Base-by-base conservation (phyloP, 2,113 vertebrate species). In the Dicaeum eximium region DNA sequence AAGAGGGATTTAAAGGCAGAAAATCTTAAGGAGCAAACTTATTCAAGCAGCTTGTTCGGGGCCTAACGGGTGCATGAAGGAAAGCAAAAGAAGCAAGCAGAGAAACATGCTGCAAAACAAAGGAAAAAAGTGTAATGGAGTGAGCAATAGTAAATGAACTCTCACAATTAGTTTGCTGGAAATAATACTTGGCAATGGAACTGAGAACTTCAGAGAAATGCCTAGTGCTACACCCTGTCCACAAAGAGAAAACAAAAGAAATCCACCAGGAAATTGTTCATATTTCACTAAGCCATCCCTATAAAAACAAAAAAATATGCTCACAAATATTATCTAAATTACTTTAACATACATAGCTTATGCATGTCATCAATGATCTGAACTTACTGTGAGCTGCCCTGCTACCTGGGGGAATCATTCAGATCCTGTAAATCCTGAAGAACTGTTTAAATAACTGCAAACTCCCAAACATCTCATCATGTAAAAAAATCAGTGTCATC, bases 1-100 rank as follows among this genome's bases (percentile, higher is more conserved):
- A 58, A 91, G 33, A 91, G 31, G 67, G 51, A 88, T 82, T 84
- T 83, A 86, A 84, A 93, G 66, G 88, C 85, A 94, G 95, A 90
- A 88, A 94, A 87, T 51, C 70, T 79, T 50, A 77, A 77, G 58
- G 64, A 71, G 66, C 60, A 80, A 80, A 84, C 80, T 90, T 51
- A 91, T 88, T 94, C 75, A 96, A 81, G 67, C 47, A 67, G 82
- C 30, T 60, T 44, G 44, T 86, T 88, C 15, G 51, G 57, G 75
- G 40, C 47, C 83, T 92, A 92, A 93, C 0, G 10, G 15, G 40
- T 45, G 6, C 69, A 70, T 64, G 54, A 86, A 93, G 83, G 82
- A 74, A 94, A 83, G 56, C n/a, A 62, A 80, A 85, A 92, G 60
- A 88, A 86, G 67, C 38, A 92, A 88, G 85, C 24, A 86, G 75